Base-by-base conservation (phyloP, 2,797 vertebrate genomes). In the Graptemys geographica region DNA sequence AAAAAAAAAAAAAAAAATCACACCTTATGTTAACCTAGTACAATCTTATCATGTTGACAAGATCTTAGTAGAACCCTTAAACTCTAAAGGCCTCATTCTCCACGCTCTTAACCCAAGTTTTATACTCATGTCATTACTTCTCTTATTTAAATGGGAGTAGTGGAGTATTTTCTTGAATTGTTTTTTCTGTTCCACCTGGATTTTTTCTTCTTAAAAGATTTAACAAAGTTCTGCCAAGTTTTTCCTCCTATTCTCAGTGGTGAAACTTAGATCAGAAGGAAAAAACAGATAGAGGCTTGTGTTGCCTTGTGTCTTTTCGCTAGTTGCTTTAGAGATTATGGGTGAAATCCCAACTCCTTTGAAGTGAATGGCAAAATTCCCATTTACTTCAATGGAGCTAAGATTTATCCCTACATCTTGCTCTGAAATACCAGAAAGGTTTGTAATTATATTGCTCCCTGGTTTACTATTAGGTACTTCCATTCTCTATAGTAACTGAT, bases 131-230 rank as follows among this genome's bases (percentile, higher is more conserved):
- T 62, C 59, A 33, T 6, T 13, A 16, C 59, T 62, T 41, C 3
- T 23, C 65, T n/a, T 21, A 41, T 72, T n/a, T 72, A 10, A 72
- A 18, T 72, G 11, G 23, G 37, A 72, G 18, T 11, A 72, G 19
- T 72, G 44, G 44, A 72, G 41, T 23, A 72, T 72, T 72, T 74
- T 74, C 69, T 74, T 84, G 25, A 88, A 86, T 3, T 93, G 86
- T 27, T 62, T 81, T 81, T 90, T 37, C 37, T 53, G 91, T 80
- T 78, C 27, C 8, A 33, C 28, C 11, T 72, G 74, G 88, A 81
- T 74, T 25, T 83, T 88, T 82, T 89, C 11, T 62, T 79, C 74
- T 93, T 94, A 72, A 90, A 72, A 57, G 89, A 65, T 90, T 92
- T 81, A 79, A 16, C 25, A 90, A 89, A 87, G 0, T 37, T 90